Percentiles rank a stretch among this genome's conserved stretches.
phyloP scores from a whole-genome alignment of 2,797 vertebrate genomes.

The Danio jaintianensis region DNA sequence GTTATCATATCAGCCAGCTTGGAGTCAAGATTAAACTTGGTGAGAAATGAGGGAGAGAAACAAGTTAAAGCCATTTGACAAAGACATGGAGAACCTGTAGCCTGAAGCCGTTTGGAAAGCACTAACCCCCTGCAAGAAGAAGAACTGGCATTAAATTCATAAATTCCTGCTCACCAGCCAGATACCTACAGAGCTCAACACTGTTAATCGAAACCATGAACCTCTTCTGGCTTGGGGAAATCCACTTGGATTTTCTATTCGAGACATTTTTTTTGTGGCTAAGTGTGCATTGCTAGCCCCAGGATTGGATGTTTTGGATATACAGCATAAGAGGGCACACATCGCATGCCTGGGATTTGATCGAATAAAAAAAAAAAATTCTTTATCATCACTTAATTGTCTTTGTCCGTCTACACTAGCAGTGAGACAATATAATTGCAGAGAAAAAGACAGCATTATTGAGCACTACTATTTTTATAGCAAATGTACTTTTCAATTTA shows the following conservation, averaged over 20 bases:
- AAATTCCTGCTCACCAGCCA: constrained; percentile 84
- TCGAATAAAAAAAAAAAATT: constrained; percentile 15
- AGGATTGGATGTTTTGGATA: constrained; percentile 69
- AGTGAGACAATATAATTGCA: not conserved
- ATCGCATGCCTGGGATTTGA: constrained; percentile 14
- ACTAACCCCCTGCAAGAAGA: constrained; percentile 88
- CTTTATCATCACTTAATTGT: constrained; percentile 21
- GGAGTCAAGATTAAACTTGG: constrained; percentile 79
- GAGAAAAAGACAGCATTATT: not conserved
- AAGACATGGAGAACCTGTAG: constrained; percentile 79
- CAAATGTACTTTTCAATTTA: not conserved
- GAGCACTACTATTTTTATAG: not conserved
- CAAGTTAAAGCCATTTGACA: constrained; percentile 74
- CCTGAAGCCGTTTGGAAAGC: constrained; percentile 80
- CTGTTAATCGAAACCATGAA: constrained; percentile 86
- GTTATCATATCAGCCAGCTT: constrained; percentile 75
- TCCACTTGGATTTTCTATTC: constrained; percentile 68
- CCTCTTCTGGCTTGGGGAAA: constrained; percentile 78
- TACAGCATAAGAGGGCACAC: constrained; percentile 44
- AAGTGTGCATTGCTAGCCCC: constrained; percentile 66
- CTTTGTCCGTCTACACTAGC: not conserved
- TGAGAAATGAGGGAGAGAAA: constrained; percentile 71
- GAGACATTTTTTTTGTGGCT: constrained; percentile 72
- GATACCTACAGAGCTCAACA: constrained; percentile 87
- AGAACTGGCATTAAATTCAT: constrained; percentile 81